Base-by-base conservation (phyloP, 2,888 invertebrate species). In the Patella caerulea region DNA sequence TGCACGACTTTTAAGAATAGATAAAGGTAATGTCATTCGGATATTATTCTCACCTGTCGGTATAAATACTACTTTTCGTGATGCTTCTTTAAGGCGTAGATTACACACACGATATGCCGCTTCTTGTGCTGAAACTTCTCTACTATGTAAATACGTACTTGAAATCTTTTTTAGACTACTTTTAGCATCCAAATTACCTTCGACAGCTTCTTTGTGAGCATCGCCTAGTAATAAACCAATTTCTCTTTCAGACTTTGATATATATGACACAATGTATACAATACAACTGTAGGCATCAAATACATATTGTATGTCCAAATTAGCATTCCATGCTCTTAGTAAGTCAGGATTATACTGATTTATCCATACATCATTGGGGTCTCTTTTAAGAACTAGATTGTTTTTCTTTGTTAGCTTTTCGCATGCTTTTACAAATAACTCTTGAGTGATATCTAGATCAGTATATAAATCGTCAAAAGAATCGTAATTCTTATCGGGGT, bases 211-310 rank as follows among this genome's bases (percentile, higher is more conserved):
- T 65, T 78, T 76, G 55, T 79, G 55, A n/a, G 77, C 75, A 24
- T 74, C 34, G 52, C 72, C 45, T 5, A 82, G 53, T 14, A 82
- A 79, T 14, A 34, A 77, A 73, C 65, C 77, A 70, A 56, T 83
- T 81, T 29, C 78, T 56, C 52, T 59, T 73, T 80, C 82, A 54
- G 81, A 77, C 76, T 86, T 85, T 7, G 82, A 81, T 24, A 85
- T 83, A 73, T 84, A 83, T 5, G 83, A 81, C 0, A 84, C 80
- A 72, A 85, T 84, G 45, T 84, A 85, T 14, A 81, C 75, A 29
- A 83, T 19, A 17, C 59, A 59, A 72, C 59, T 54, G n/a, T 69
- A 78, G n/a, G 80, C 53, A 45, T 80, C 80, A n/a, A 70, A 19
- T 45, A 79, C 74, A 74, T 53, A 75, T 55, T 75, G 73, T 11